Base-by-base conservation (phyloP, 2,888 invertebrate species). In the Thereva nobilitata region DNA sequence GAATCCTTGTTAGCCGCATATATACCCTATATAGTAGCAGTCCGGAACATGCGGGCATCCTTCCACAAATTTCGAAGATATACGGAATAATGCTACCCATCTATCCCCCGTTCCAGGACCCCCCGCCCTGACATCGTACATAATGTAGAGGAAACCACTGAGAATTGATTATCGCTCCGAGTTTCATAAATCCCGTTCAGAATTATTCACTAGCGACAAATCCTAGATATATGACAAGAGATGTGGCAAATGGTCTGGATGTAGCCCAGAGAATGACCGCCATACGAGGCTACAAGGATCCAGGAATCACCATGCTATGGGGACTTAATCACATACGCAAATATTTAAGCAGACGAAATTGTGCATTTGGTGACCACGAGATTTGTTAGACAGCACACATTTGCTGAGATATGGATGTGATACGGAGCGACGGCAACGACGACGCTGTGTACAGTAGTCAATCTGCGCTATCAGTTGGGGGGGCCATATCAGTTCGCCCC, bases 161-260 rank as follows among this genome's bases (percentile, higher is more conserved):
- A 50, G 61, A 61, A 61, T 61, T 61, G 61, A 61, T 61, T 61
- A 61, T 61, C 50, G 40, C 23, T 49, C 41, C 40, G 41, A 61
- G 61, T 61, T 61, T 61, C 61, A 61, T 61, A 61, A 61, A 61
- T 61, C 61, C 61, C 61, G 61, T 61, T 50, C 61, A 61, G 50
- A 61, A 50, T 49, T 23, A 23, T 55, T 41, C 49, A 61, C 49
- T 35, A 50, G 61, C 61, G 50, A 61, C 61, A 61, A 61, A 61
- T 61, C 61, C 50, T 49, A 40, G 61, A 44, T 61, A 50, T 61
- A 61, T 61, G 61, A 61, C 50, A 61, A 61, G 61, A 61, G 49
- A 50, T 61, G 50, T 50, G 61, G 61, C 61, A 61, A 61, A 50
- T 61, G 61, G 49, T 10, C 40, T 23, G n/a, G 47, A n/a, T 47